Evolutionary conservation across 2,888 invertebrate genomes (phyloP).

Genomic region (Drosophila pullipes): DNA sequence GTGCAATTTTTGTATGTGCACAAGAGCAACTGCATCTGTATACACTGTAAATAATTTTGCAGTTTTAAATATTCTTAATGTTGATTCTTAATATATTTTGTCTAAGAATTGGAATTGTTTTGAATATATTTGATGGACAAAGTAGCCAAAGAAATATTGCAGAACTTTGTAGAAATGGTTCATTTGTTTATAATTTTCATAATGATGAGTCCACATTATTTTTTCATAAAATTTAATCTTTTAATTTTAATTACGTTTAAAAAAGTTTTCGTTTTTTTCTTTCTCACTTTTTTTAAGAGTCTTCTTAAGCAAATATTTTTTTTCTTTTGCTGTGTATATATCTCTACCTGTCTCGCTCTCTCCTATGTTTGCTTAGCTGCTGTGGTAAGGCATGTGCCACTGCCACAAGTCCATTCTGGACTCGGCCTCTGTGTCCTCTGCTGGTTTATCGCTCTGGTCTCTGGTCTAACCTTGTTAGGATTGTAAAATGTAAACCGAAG

Average conservation of each 20-base stretch:
- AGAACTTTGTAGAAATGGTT: no score
- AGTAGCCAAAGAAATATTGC: no score
- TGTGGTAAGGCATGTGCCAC: constrained; percentile 78
- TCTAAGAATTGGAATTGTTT: neutral
- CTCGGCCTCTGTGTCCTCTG: neutral
- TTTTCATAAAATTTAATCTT: neutral
- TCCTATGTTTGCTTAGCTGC: constrained; percentile 71
- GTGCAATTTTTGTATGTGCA: constrained; percentile 59
- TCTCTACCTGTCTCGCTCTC: constrained; percentile 3
- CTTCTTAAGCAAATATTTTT: neutral
- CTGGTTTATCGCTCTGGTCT: constrained; percentile 71
- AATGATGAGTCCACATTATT: neutral
- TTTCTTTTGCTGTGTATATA: neutral
- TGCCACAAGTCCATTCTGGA: constrained; percentile 45
- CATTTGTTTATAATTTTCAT: no score
- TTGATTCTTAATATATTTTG: neutral
- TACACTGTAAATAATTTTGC: constrained; percentile 5
- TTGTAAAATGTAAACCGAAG: constrained; percentile 80
- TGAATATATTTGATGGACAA: neutral
- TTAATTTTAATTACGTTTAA: neutral
- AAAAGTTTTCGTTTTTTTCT: neutral
- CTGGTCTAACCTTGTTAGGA: constrained; percentile 81
- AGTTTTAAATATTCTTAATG: neutral
- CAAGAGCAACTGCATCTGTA: constrained; percentile 16
- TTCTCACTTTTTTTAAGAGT: neutral